phyloP scores from a whole-genome alignment of 2,888 invertebrate genomes.

The Copidosoma aretas region DNA sequence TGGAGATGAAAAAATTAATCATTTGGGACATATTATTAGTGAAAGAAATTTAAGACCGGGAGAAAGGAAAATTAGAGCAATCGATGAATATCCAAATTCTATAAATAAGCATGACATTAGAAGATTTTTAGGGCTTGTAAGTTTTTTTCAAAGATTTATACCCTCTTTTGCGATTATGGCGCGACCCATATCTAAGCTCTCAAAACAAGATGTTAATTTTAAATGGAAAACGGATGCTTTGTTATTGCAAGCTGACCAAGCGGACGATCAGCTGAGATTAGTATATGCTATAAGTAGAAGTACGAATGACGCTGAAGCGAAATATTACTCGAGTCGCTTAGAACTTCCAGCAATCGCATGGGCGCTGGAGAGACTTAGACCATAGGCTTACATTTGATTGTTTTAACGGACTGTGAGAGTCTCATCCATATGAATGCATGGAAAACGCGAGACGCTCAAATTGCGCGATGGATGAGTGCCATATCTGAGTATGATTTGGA shows the following conservation, averaged over 20 bases:
- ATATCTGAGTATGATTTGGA: slow-evolving; percentile 41
- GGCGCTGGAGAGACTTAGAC: slow-evolving; percentile 28
- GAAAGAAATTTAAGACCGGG: no score
- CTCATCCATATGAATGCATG: slow-evolving; percentile 17
- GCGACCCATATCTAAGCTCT: slow-evolving; percentile 14
- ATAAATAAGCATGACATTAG: slow-evolving; percentile 22
- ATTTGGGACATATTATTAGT: no score
- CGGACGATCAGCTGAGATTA: slow-evolving; percentile 13
- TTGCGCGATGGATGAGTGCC: slow-evolving; percentile 28
- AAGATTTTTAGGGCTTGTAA: slow-evolving; percentile 39
- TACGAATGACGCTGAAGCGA: slow-evolving; percentile 6
- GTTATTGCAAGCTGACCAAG: slow-evolving; percentile 33
- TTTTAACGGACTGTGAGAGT: slow-evolving; percentile 44
- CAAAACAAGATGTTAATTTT: slow-evolving; percentile 30
- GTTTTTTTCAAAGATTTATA: slow-evolving; percentile 39
- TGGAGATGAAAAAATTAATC: no score
- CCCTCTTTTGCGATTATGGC: slow-evolving; percentile 44
- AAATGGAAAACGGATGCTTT: slow-evolving; percentile 35
- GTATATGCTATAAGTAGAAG: slow-evolving; percentile 33
- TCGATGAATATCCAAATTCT: no score
- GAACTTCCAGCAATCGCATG: slow-evolving; percentile 41
- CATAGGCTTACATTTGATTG: slow-evolving; percentile 38
- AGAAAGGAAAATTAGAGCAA: no score
- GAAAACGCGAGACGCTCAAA: slow-evolving; percentile 29
- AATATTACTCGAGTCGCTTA: slow-evolving; percentile 43